A percentile compares a stretch with the other conserved stretches of the same genome.
Evolutionary conservation across 2,113 vertebrate genomes (phyloP).

Genomic region (Myotis davidii): DNA sequence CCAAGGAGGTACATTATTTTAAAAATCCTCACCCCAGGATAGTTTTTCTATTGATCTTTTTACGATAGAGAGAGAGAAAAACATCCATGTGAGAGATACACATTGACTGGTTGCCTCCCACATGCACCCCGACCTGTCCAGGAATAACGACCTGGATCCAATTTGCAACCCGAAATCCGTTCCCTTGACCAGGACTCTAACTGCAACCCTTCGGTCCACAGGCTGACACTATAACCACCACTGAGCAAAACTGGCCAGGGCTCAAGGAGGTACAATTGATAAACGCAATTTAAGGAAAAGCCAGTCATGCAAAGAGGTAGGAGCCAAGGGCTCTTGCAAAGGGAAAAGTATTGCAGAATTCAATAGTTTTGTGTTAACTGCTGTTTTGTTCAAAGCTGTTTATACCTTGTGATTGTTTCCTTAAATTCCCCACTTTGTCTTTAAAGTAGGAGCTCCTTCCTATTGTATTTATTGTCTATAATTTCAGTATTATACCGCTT

Average conservation of each 20-base stretch:
- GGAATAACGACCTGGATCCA: too few species aligned
- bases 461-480: background rate
- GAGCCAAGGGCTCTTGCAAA: background rate
- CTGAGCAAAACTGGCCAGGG: background rate
- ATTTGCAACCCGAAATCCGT: too few species aligned
- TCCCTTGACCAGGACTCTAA: too few species aligned
- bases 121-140: fast-evolving
- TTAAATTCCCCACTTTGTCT: background rate
- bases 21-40: too few species aligned
- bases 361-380: background rate
- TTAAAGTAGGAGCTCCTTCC: background rate
- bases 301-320: background rate
- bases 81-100: too few species aligned
- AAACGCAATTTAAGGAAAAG: background rate
- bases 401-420: background rate
- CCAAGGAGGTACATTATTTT: background rate
- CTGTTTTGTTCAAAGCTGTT: background rate
- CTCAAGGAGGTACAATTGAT: background rate
- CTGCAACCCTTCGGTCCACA: too few species aligned
- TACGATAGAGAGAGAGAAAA: too few species aligned
- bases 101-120: too few species aligned
- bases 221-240: too few species aligned
- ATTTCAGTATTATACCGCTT: background rate
- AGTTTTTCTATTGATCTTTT: too few species aligned
- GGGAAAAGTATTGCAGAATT: background rate